Conservation (phyloP, 2,113 vertebrate species). For the Talpa occidentalis region DNA sequence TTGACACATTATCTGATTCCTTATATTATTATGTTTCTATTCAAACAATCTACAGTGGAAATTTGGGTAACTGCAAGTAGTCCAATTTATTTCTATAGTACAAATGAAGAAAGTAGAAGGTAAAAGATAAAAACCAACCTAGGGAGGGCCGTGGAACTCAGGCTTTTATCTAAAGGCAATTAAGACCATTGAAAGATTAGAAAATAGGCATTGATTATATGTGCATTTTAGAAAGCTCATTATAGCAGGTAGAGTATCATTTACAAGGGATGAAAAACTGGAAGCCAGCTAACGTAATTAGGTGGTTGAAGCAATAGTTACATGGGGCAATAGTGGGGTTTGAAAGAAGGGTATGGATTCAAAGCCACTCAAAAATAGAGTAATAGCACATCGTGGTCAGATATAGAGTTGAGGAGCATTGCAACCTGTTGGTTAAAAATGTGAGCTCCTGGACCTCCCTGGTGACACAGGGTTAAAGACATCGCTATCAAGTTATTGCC, state of each 20-base stretch:
- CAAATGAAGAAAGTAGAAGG: not conserved
- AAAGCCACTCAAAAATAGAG: not conserved
- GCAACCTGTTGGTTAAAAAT: too few relatives aligned
- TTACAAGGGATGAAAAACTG: not conserved
- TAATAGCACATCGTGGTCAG: not conserved
- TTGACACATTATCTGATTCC: not conserved
- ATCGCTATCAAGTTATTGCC: too few relatives aligned
- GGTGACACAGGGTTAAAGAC: too few relatives aligned
- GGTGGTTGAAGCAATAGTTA: not conserved
- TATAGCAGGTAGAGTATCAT: not conserved
- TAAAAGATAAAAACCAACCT: not conserved
- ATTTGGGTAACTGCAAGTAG: not conserved
- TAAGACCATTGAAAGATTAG: not conserved
- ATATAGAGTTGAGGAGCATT: not conserved
- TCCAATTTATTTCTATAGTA: not conserved
- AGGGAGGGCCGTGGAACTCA: not conserved
- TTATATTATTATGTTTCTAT: not conserved
- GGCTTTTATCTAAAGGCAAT: not conserved
- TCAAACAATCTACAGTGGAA: not conserved
- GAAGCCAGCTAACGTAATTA: not conserved
- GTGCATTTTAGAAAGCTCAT: not conserved
- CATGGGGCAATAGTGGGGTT: not conserved
- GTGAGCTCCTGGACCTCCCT: too few relatives aligned
- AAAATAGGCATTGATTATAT: not conserved
- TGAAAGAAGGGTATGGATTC: not conserved